Percentiles rank a stretch among this genome's conserved stretches.
Conservation (phyloP, 2,113 vertebrate genomes). For the Toxostoma redivivum region DNA sequence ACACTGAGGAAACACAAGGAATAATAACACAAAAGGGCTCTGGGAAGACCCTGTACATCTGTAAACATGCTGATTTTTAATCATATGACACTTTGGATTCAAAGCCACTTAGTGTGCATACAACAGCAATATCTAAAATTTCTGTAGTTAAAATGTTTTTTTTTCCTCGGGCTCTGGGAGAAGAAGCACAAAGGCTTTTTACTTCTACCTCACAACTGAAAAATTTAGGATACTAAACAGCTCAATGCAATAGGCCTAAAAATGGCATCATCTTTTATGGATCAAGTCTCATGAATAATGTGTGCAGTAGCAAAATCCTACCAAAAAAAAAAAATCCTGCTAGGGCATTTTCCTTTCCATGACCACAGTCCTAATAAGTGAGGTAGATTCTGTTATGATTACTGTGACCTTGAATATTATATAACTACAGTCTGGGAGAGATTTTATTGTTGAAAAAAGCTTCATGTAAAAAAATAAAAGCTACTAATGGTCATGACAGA, state of each 20-base stretch:
- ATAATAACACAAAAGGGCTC: background rate
- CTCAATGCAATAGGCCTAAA: background rate
- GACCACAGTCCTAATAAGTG: background rate
- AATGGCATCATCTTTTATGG: background rate
- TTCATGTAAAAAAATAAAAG: background rate
- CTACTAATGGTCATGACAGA: constrained; percentile 33
- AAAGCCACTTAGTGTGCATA: background rate
- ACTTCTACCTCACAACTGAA: background rate
- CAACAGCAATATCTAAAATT: background rate
- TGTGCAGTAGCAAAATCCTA: background rate
- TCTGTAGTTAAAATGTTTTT: background rate
- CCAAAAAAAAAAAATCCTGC: background rate
- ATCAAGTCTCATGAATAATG: background rate
- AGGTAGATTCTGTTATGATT: background rate
- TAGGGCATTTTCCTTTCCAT: background rate
- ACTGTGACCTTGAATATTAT: constrained; percentile 15
- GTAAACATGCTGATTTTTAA: background rate
- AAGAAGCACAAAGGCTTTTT: background rate
- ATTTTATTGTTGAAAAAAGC: background rate
- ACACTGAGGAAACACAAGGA: background rate
- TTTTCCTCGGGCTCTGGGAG: background rate
- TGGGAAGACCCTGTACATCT: background rate
- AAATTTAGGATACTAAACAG: background rate
- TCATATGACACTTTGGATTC: background rate
- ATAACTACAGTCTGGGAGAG: background rate